Conservation (phyloP, 2,113 vertebrate genomes). For the Equus przewalskii region DNA sequence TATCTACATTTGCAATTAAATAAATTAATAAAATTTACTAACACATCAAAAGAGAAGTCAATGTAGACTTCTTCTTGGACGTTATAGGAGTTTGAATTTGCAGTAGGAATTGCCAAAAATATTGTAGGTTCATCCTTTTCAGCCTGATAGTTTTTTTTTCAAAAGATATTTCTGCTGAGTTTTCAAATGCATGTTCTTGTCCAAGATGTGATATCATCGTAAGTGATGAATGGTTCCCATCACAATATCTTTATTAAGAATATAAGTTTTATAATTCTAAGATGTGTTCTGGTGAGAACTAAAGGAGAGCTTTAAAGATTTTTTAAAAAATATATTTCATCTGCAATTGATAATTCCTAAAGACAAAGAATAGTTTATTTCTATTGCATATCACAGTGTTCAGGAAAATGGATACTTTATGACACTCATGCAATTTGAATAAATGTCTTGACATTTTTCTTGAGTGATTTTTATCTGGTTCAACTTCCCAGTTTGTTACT, state of each 20-base stretch:
- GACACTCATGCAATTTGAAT: conserved; percentile 39
- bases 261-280: conserved; percentile 12
- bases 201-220: neutral
- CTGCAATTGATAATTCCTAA: conserved; percentile 18
- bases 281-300: neutral
- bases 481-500: neutral
- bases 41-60: neutral
- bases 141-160: neutral
- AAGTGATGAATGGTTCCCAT: conserved; percentile 58
- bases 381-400: neutral
- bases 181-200: neutral
- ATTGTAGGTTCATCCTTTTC: neutral
- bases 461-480: neutral
- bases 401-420: neutral
- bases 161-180: conserved; percentile 3
- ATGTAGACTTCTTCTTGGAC: neutral
- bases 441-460: neutral
- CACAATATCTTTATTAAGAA: neutral
- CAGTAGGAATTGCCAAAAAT: neutral
- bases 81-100: neutral
- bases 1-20: neutral
- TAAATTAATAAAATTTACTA: neutral
- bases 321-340: neutral
- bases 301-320: conserved; percentile 44
- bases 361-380: neutral